Percentiles rank a stretch among this genome's conserved stretches.
Conservation (phyloP, 2,888 invertebrate genomes). For the Andrena praecox region DNA sequence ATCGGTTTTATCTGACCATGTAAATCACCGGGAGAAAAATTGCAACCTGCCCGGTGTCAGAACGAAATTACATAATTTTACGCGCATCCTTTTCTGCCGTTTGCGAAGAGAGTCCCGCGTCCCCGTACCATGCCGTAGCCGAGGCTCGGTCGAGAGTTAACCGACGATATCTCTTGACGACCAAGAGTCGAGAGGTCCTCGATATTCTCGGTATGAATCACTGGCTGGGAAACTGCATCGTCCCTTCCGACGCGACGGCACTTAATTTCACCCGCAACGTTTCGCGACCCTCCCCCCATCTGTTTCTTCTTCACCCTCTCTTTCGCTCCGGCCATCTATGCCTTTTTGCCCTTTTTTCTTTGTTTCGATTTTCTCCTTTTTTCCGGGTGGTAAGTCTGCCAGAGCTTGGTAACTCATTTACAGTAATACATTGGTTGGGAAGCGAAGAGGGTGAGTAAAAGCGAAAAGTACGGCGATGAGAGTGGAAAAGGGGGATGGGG, state of each 20-base stretch:
- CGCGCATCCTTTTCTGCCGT: conserved; percentile 24
- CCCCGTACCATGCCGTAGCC: conserved; percentile 40
- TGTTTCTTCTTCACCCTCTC: conserved; percentile 4
- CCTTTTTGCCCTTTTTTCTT: not conserved
- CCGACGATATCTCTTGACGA: conserved; percentile 14
- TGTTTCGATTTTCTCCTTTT: not conserved
- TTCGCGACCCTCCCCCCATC: conserved; percentile 11
- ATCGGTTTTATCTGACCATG: conserved; percentile 41
- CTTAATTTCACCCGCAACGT: conserved; percentile 26
- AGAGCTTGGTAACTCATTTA: conserved; percentile 70
- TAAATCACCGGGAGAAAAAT: conserved; percentile 39
- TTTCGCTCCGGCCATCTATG: not conserved
- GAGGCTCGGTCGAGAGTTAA: conserved; percentile 70
- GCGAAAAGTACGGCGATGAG: not conserved
- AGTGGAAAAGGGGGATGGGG: not conserved
- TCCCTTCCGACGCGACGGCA: not conserved
- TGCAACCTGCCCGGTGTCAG: conserved; percentile 39
- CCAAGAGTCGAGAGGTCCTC: conserved; percentile 13
- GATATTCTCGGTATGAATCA: conserved; percentile 43
- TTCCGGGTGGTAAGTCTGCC: conserved; percentile 21
- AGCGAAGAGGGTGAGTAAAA: not conserved
- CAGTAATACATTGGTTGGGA: conserved; percentile 61
- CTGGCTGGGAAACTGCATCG: conserved; percentile 12
- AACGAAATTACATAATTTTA: conserved; percentile 48
- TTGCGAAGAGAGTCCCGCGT: not conserved